Evolutionary conservation across 2,113 vertebrate genomes (phyloP).

Genomic region (Chamaetylas fuelleborni): DNA sequence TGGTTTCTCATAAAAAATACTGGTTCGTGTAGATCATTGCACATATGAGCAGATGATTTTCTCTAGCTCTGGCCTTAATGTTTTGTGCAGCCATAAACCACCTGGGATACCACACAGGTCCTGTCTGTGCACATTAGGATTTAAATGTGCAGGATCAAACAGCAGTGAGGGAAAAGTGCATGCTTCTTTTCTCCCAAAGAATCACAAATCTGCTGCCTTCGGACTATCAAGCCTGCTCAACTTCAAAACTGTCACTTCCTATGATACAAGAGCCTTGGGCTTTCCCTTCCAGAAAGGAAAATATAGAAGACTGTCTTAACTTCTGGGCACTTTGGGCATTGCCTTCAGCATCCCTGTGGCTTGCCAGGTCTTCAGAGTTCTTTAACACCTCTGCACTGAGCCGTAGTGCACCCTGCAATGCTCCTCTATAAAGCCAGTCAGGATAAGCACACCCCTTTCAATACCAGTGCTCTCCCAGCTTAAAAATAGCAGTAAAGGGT

Average conservation of each 20-base stretch:
- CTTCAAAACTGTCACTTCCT: constrained; percentile 1
- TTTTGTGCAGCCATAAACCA: not conserved
- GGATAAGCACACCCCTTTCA: not conserved
- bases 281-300: not conserved
- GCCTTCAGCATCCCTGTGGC: not conserved
- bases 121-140: not conserved
- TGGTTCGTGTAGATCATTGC: not conserved
- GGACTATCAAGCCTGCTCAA: not conserved
- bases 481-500: not conserved
- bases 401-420: rapidly evolving
- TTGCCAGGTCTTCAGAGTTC: not conserved
- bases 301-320: not conserved
- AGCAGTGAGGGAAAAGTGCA: rapidly evolving
- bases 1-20: not conserved
- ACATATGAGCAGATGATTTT: not conserved
- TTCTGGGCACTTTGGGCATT: constrained; percentile 26
- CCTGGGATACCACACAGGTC: not conserved
- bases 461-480: not conserved
- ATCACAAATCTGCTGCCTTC: not conserved
- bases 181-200: not conserved
- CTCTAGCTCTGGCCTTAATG: not conserved
- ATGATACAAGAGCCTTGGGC: not conserved
- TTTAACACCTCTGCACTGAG: not conserved
- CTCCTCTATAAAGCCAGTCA: not conserved
- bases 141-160: not conserved